Evolutionary conservation across 2,113 vertebrate species (phyloP).

Genomic region (Sphaerodactylus townsendi): DNA sequence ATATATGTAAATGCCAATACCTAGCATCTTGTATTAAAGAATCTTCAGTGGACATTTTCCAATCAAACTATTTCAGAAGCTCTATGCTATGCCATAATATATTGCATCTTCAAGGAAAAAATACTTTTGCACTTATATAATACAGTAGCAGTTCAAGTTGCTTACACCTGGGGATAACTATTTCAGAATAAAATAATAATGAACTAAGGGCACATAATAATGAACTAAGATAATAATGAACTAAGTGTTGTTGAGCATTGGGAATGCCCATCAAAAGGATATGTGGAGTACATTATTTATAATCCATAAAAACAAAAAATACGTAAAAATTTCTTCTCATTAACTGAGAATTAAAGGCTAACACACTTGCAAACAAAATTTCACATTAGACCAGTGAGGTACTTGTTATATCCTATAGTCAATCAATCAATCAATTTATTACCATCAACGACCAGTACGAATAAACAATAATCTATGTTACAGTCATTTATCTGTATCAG

Average conservation of each 20-base stretch:
- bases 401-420: no score
- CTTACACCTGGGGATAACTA: background rate
- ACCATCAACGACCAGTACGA: no score
- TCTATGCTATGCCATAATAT: background rate
- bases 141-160: background rate
- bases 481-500: no score
- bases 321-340: background rate
- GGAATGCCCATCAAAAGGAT: background rate
- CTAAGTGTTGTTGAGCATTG: background rate
- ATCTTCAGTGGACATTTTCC: background rate
- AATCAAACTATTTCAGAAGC: background rate
- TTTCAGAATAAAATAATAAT: background rate
- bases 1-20: background rate
- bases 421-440: no score
- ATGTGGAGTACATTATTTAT: background rate
- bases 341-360: background rate
- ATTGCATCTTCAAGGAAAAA: background rate
- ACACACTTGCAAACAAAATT: background rate
- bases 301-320: background rate
- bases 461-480: no score
- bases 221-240: background rate
- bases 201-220: background rate
- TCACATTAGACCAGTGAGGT: background rate
- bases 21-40: background rate
- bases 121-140: background rate